phyloP scores from a whole-genome alignment of 2,113 vertebrate species.

The Xenopus laevis region DNA sequence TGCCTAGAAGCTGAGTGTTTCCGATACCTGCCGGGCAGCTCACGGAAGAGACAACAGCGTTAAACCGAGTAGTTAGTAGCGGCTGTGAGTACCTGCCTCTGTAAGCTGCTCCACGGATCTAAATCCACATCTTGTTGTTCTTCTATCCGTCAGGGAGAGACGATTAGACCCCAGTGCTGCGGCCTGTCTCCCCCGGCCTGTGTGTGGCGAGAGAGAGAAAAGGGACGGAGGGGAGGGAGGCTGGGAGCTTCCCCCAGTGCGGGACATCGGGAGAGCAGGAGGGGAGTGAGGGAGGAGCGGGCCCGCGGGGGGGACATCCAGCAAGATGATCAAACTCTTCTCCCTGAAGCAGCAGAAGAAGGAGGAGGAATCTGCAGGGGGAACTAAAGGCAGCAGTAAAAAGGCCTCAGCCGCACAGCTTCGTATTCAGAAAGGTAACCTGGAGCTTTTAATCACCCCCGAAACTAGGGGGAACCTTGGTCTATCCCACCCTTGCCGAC shows the following conservation, averaged over 20 bases:
- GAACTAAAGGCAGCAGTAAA: slow-evolving; percentile 83
- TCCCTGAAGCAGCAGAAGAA: slow-evolving; percentile 97
- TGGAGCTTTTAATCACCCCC: not conserved
- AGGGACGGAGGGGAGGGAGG: slow-evolving; percentile 14
- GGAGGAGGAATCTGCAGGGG: slow-evolving; percentile 94
- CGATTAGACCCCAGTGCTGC: not conserved
- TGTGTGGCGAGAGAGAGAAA: not conserved
- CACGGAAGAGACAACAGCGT: slow-evolving; percentile 8
- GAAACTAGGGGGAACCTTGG: too few relatives aligned
- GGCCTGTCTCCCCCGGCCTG: not conserved
- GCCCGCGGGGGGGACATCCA: slow-evolving; percentile 22
- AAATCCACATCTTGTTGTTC: too few relatives aligned
- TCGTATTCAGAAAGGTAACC: slow-evolving; percentile 88
- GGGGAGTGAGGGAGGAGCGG: slow-evolving; percentile 24
- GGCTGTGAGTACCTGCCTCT: too few relatives aligned
- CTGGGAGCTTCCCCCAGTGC: slow-evolving; percentile 23
- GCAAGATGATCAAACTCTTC: slow-evolving; percentile 93
- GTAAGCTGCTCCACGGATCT: too few relatives aligned
- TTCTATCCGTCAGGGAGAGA: too few relatives aligned
- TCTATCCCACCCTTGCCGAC: too few relatives aligned
- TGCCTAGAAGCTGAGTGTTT: slow-evolving; percentile 15
- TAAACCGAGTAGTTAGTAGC: not conserved
- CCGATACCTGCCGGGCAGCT: slow-evolving; percentile 26
- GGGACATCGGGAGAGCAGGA: slow-evolving; percentile 30
- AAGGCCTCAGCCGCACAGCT: slow-evolving; percentile 95